Evolutionary conservation across 1,140 invertebrate genomes (phyloP).

Genomic region (Sipha flava): DNA sequence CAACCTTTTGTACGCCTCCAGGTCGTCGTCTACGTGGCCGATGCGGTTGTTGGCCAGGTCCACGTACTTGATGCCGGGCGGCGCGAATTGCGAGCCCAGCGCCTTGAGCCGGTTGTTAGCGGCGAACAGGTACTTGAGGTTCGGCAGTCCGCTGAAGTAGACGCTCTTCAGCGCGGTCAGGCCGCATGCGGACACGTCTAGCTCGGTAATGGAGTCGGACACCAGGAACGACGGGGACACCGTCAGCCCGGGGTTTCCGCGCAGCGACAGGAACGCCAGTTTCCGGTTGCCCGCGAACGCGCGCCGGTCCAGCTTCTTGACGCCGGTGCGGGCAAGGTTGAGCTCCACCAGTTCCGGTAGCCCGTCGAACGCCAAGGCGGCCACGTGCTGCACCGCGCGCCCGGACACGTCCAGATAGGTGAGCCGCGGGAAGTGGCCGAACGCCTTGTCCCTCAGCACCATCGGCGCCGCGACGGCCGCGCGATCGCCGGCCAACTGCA

Average conservation of each 20-base stretch:
- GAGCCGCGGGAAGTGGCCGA: background rate
- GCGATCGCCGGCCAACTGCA: background rate
- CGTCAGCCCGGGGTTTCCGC: background rate
- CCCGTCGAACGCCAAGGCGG: background rate
- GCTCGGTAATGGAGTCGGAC: background rate
- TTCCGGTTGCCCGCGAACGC: background rate
- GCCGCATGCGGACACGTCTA: background rate
- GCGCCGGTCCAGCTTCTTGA: background rate
- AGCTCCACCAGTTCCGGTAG: slow-evolving; percentile 2
- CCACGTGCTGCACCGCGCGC: background rate
- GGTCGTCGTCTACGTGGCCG: background rate
- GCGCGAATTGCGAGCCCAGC: background rate
- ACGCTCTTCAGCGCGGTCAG: background rate
- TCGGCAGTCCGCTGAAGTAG: background rate
- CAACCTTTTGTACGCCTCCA: background rate
- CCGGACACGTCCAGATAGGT: background rate
- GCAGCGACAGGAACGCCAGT: background rate
- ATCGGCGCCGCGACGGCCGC: background rate
- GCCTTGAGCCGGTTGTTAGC: background rate
- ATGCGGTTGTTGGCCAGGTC: background rate
- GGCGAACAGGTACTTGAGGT: background rate
- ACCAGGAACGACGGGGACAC: background rate
- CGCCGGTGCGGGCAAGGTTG: background rate
- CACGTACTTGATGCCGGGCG: background rate
- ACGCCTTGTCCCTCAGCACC: background rate